Evolutionary conservation across 1,140 invertebrate genomes (phyloP).

Genomic region (Arctopsyche grandis): DNA sequence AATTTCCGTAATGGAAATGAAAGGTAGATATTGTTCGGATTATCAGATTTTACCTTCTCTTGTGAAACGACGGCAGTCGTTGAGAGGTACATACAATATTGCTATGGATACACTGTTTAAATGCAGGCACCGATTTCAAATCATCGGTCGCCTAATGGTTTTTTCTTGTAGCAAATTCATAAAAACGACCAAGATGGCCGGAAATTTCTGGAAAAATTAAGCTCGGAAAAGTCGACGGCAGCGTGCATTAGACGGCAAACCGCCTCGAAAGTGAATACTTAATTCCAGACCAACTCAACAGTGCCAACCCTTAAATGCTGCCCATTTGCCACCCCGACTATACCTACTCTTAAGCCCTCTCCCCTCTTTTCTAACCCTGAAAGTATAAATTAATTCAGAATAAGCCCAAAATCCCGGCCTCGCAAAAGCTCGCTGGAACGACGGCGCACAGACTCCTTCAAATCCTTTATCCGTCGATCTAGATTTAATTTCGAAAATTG

Average conservation of each 20-base stretch:
- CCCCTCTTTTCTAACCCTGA: background rate
- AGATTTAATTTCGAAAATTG: conserved; percentile 22
- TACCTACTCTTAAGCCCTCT: background rate
- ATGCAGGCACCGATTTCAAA: no score
- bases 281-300: conserved; percentile 12
- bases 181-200: background rate
- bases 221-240: background rate
- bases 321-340: background rate
- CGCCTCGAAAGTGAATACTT: conserved; percentile 5
- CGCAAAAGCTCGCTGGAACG: background rate
- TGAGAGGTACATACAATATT: no score
- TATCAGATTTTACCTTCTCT: conserved; percentile 7
- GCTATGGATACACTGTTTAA: no score
- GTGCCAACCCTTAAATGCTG: conserved; percentile 22
- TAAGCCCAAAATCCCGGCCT: conserved; percentile 19
- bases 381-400: conserved; percentile 25
- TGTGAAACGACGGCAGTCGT: no score
- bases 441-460: background rate
- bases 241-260: background rate
- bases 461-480: conserved; percentile 11
- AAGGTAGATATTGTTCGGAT: background rate
- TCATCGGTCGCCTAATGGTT: background rate
- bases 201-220: background rate
- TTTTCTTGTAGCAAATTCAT: background rate
- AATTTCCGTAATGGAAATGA: conserved; percentile 31